Base-by-base conservation (phyloP, 2,888 invertebrate species). In the Sericinus montela region DNA sequence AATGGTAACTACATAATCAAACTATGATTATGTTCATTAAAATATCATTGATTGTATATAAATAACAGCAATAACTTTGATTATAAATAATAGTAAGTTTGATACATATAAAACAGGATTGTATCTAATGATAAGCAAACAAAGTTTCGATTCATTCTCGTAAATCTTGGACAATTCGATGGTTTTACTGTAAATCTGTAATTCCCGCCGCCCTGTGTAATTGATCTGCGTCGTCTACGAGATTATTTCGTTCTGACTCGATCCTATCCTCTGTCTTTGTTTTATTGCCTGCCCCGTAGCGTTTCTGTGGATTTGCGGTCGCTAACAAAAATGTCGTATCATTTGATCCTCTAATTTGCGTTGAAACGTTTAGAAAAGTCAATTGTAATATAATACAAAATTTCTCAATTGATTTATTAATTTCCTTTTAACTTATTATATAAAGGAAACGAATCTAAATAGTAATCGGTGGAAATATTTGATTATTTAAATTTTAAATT, bases 201-300 rank as follows among this genome's bases (percentile, higher is more conserved):
- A 75, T 72, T 67, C 65, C 62, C 60, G 54, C 54, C 65, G 61
- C 63, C 62, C 67, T 63, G 60, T 65, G 62, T 72, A 73, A 75
- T 76, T 76, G 76, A 75, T 67, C 63, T 55, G 57, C 59, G 57
- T 41, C 45, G 50, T 67, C 62, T 64, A 64, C 65, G 62, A 69
- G 69, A 72, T 73, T 72, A 72, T 71, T 71, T 65, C 59, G 69
- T 65, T 62, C 64, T 59, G 62, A 65, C 61, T 64, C 70, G 65
- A 66, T 67, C 64, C 71, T 64, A 56, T 65, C 62, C 40, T 29
- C 47, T 29, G 51, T 54, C 55, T 58, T 54, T 54, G 56, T 57
- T 58, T 73, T 66, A 68, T 68, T 67, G 60, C 64, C 56, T 54
- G 59, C 67, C 59, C 57, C 55, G 56, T 39, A 54, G 59, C 49